These are phyloP conservation scores for Hedya salicella DNA, from an alignment of 2,888 invertebrate species.

Conservation along the genomic window DNA sequence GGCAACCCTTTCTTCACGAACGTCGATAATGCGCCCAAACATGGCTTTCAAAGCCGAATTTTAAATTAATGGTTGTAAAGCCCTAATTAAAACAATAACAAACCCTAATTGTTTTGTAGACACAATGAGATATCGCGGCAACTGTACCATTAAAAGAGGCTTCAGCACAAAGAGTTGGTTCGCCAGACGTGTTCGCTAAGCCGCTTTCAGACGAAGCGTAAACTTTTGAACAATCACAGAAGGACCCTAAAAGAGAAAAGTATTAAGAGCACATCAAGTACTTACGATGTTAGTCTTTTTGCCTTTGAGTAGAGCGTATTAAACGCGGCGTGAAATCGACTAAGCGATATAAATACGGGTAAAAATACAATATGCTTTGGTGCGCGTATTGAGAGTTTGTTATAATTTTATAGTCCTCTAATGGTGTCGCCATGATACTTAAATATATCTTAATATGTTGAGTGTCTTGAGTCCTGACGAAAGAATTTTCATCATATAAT, in stretches of 20 bases:
- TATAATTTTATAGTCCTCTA: too few relatives aligned
- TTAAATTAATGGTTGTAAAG: too few relatives aligned
- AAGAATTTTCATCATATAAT: too few relatives aligned
- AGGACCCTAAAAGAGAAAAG: background rate
- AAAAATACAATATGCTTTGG: background rate
- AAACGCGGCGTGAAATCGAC: background rate
- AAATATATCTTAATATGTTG: too few relatives aligned
- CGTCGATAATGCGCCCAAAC: too few relatives aligned
- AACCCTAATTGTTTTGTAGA: too few relatives aligned
- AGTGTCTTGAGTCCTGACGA: too few relatives aligned
- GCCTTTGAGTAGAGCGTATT: background rate
- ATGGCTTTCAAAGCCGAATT: too few relatives aligned
- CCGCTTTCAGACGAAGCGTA: constrained; percentile 11
- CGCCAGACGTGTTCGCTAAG: constrained; percentile 4
- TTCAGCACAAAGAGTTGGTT: constrained; percentile 1
- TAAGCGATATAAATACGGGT: background rate
- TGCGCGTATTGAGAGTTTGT: background rate
- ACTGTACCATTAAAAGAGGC: constrained; percentile 6
- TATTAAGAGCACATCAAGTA: background rate
- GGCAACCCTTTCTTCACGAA: too few relatives aligned
- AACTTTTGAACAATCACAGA: background rate
- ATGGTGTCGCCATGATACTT: too few relatives aligned
- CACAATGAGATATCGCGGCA: background rate
- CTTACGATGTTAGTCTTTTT: background rate
- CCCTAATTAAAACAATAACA: too few relatives aligned